A percentile compares a stretch with the other conserved stretches of the same genome.
Conservation (phyloP, 2,113 vertebrate genomes). For the Oreocharis arfaki region DNA sequence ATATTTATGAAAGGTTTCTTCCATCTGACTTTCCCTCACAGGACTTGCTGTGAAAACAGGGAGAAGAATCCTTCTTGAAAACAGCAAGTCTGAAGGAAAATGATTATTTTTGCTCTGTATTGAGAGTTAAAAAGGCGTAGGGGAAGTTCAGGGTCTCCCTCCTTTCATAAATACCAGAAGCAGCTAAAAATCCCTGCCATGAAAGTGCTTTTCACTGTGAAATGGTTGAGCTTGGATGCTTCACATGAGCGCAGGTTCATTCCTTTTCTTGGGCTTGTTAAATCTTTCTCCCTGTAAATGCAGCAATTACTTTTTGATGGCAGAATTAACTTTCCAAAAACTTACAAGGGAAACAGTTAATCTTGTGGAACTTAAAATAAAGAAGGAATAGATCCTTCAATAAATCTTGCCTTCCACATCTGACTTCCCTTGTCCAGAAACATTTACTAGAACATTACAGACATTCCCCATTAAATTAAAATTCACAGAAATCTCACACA, state of each 20-base stretch:
- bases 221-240: not conserved
- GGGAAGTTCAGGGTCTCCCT: not conserved
- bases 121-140: not conserved
- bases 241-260: not conserved
- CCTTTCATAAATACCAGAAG: not conserved
- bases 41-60: not conserved
- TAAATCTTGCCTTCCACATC: constrained; percentile 7
- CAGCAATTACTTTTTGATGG: not conserved
- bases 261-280: not conserved
- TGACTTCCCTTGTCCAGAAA: constrained; percentile 28
- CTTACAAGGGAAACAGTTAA: not conserved
- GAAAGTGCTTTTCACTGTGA: not conserved
- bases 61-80: not conserved
- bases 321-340: constrained; percentile 17
- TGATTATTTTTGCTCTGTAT: not conserved
- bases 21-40: not conserved
- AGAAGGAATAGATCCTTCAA: not conserved
- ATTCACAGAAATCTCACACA: constrained; percentile 38
- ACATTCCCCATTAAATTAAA: constrained; percentile 42
- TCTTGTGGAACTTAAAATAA: constrained; percentile 36
- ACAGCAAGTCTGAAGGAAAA: not conserved
- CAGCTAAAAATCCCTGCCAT: not conserved
- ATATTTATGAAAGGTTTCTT: not conserved
- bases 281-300: not conserved
- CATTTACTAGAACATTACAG: constrained; percentile 42